Conservation (phyloP, 2,113 vertebrate genomes). For the Lethenteron camtschaticum region DNA sequence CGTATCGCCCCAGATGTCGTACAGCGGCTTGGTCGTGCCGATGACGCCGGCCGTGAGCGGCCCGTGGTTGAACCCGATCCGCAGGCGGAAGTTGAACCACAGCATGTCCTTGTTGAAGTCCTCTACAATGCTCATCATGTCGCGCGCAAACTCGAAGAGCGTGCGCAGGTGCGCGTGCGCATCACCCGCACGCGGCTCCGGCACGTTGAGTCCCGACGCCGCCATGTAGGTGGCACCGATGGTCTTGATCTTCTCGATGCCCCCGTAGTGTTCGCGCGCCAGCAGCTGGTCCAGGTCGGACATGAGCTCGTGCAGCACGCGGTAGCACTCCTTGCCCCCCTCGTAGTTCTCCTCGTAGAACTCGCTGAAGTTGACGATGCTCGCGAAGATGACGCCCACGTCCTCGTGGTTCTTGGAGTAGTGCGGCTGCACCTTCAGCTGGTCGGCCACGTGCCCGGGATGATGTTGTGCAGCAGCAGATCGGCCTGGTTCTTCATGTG, state of each 20-base stretch:
- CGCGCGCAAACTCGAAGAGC: slow-evolving; percentile 86
- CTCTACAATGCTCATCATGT: slow-evolving; percentile 92
- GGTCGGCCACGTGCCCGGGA: slow-evolving; percentile 84
- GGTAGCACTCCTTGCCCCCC: slow-evolving; percentile 88
- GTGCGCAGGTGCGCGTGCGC: slow-evolving; percentile 43
- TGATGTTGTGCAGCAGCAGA: slow-evolving; percentile 88
- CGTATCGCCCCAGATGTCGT: slow-evolving; percentile 96
- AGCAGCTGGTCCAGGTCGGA: slow-evolving; percentile 90
- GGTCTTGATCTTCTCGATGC: slow-evolving; percentile 97
- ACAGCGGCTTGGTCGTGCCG: slow-evolving; percentile 85
- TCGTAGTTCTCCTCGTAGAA: slow-evolving; percentile 98
- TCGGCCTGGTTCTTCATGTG: slow-evolving; percentile 84
- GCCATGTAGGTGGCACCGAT: slow-evolving; percentile 98
- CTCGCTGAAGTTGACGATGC: slow-evolving; percentile 94
- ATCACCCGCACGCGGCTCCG: slow-evolving; percentile 35
- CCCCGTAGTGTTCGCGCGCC: slow-evolving; percentile 37
- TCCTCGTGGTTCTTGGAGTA: slow-evolving; percentile 95
- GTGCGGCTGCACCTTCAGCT: slow-evolving; percentile 85
- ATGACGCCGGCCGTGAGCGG: slow-evolving; percentile 85
- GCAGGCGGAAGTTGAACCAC: slow-evolving; percentile 85
- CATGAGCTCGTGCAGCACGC: slow-evolving; percentile 82
- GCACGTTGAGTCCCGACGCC: slow-evolving; percentile 57
- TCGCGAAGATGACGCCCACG: slow-evolving; percentile 81
- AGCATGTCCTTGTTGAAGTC: slow-evolving; percentile 99
- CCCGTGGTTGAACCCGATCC: slow-evolving; percentile 87